These are phyloP conservation scores for Anagyrus pseudococci DNA, from an alignment of 2,888 invertebrate genomes.

Conservation along the genomic window DNA sequence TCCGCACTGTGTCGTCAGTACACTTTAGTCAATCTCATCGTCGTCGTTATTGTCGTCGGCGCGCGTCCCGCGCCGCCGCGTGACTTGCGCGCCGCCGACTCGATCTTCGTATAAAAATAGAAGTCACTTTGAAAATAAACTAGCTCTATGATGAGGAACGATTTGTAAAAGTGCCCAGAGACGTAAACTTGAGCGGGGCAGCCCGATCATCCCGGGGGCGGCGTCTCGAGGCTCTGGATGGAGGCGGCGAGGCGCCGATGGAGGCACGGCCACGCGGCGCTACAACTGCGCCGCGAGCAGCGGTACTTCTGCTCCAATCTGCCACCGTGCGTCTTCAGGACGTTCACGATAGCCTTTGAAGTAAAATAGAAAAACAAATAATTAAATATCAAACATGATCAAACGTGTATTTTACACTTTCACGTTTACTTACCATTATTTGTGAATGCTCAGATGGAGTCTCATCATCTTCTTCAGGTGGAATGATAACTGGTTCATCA, in stretches of 20 bases:
- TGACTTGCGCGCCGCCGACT: constrained; percentile 9
- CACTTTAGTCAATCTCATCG: neutral
- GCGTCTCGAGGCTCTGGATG: constrained; percentile 34
- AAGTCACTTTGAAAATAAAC: constrained; percentile 40
- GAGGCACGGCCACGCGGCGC: constrained; percentile 32
- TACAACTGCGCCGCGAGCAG: constrained; percentile 34
- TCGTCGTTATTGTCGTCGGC: no score
- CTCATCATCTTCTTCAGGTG: constrained; percentile 36
- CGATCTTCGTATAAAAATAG: constrained; percentile 39
- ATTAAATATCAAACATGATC: neutral
- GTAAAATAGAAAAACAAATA: neutral
- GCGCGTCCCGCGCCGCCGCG: neutral
- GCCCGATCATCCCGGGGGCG: constrained; percentile 37
- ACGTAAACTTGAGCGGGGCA: constrained; percentile 10
- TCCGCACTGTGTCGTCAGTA: neutral
- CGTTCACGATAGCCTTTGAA: constrained; percentile 34
- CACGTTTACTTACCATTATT: constrained; percentile 30
- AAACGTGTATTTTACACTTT: neutral
- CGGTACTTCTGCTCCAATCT: constrained; percentile 35
- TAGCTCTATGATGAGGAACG: constrained; percentile 39
- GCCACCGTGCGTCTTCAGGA: constrained; percentile 33
- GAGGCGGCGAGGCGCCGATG: constrained; percentile 38
- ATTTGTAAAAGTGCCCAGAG: constrained; percentile 38
- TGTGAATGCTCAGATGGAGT: constrained; percentile 35
- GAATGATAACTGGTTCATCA: constrained; percentile 39